Evolutionary conservation across 2,113 vertebrate species (phyloP).

Genomic region (Corydoras maculifer): DNA sequence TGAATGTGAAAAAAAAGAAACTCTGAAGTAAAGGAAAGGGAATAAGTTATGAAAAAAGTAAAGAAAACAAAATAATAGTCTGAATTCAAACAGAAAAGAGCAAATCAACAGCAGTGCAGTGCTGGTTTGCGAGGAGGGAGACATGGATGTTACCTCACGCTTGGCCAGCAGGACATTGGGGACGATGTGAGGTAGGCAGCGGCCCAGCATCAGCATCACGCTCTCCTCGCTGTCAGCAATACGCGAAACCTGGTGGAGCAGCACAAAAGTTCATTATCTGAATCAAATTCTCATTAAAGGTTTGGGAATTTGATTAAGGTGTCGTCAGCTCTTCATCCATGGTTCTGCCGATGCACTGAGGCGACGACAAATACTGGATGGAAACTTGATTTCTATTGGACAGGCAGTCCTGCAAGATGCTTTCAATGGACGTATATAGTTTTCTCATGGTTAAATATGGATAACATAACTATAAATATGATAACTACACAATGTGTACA

Average conservation of each 20-base stretch:
- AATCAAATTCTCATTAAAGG: too few relatives aligned
- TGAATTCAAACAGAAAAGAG: slow-evolving; percentile 30
- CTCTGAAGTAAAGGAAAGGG: slow-evolving; percentile 56
- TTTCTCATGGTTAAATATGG: too few relatives aligned
- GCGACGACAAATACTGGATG: too few relatives aligned
- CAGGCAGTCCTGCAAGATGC: too few relatives aligned
- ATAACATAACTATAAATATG: too few relatives aligned
- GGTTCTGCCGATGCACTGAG: too few relatives aligned
- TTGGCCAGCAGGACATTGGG: slow-evolving; percentile 97
- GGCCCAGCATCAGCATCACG: slow-evolving; percentile 94
- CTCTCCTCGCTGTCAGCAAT: slow-evolving; percentile 94
- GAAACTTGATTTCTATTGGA: too few relatives aligned
- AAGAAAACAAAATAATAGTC: slow-evolving; percentile 19
- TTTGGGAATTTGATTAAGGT: too few relatives aligned
- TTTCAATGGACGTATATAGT: too few relatives aligned
- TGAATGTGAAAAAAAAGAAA: slow-evolving; percentile 67
- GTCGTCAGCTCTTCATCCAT: too few relatives aligned
- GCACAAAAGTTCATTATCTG: background rate
- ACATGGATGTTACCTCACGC: slow-evolving; percentile 76
- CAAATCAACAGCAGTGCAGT: slow-evolving; percentile 5
- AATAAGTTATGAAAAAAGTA: slow-evolving; percentile 47
- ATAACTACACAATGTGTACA: too few relatives aligned
- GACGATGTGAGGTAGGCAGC: slow-evolving; percentile 95
- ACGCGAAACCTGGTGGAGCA: slow-evolving; percentile 77
- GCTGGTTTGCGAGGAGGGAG: background rate